phyloP scores from a whole-genome alignment of 2,888 invertebrate species.

The Hipparchia semele region DNA sequence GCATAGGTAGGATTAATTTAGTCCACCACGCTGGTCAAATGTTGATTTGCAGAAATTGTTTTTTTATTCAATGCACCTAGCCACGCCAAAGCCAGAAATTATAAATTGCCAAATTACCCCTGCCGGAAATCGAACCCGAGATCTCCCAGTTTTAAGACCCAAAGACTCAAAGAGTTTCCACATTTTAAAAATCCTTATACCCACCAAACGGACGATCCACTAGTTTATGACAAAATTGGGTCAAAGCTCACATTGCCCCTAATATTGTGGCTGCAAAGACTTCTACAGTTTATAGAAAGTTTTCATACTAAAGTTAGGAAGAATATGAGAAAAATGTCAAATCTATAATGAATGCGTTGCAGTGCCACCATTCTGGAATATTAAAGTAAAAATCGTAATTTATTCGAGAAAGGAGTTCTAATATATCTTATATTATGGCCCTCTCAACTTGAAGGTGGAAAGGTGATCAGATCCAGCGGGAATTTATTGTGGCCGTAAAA shows the following conservation, averaged over 20 bases:
- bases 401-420: conserved; percentile 21
- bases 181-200: too few relatives aligned
- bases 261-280: neutral
- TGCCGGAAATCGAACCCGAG: too few relatives aligned
- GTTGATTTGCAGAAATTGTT: too few relatives aligned
- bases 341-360: conserved; percentile 17
- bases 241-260: neutral
- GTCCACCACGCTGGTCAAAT: too few relatives aligned
- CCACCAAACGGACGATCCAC: too few relatives aligned
- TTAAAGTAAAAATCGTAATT: conserved; percentile 30
- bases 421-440: conserved; percentile 44
- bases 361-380: conserved; percentile 20
- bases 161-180: too few relatives aligned
- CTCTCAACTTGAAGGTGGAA: conserved; percentile 41
- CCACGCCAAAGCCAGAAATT: too few relatives aligned
- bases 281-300: neutral
- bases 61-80: too few relatives aligned
- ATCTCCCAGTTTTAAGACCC: too few relatives aligned
- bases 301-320: conserved; percentile 12
- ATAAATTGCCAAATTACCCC: too few relatives aligned
- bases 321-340: conserved; percentile 19
- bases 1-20: too few relatives aligned
- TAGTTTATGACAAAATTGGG: neutral
- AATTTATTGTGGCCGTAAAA: conserved; percentile 67
- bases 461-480: conserved; percentile 61